Evolutionary conservation across 1,140 invertebrate genomes (phyloP), one percentile per base, ranked within the genome.

Genomic region (Heliothis virescens): DNA sequence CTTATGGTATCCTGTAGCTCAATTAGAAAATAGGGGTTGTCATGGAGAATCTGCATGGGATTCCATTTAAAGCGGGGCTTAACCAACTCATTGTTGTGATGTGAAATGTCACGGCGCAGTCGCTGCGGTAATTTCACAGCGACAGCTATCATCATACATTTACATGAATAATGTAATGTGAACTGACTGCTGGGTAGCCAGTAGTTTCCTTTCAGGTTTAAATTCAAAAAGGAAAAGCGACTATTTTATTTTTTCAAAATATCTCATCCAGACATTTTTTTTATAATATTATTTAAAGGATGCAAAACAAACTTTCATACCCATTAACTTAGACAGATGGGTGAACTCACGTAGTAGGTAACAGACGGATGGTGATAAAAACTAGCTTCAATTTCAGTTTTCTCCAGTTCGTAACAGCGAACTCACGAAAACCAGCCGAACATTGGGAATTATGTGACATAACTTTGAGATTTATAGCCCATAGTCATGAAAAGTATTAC

Each of bases 401-500:
- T 41, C 34, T 7, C 5, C 5, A 1, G 5, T 15, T 3, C 52
- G 52, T n/a, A n/a, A 15, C 3, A 16, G 11, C 4, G 21, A 59
- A 11, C 57, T 26, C 2, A 59, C n/a, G 57, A 59, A 18, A 5
- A 26, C 2, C 21, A 9, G 5, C 16, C 16, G 41, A n/a, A 9
- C 34, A 16, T 34, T 34, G 11, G 34, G 18, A 69, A 53, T 52
- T 12, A 50, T 67, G 48, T 29, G 13, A 26, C 12, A 71, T 53
- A 16, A 71, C 48, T 71, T 53, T 26, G 12, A 52, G 48, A 71
- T 71, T 50, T 71, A 71, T 29, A 10, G 48, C 48, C 7, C 29
- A n/a, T 11, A n/a, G 48, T 71, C 52, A 69, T 26, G 65, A 69
- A 12, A 52, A 69, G 16, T 52, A 53, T 53, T 15, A 71, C 48